Evolutionary conservation across 2,888 invertebrate species (phyloP), one percentile per base, ranked within the genome.

Genomic region (Apocheima hispidaria): DNA sequence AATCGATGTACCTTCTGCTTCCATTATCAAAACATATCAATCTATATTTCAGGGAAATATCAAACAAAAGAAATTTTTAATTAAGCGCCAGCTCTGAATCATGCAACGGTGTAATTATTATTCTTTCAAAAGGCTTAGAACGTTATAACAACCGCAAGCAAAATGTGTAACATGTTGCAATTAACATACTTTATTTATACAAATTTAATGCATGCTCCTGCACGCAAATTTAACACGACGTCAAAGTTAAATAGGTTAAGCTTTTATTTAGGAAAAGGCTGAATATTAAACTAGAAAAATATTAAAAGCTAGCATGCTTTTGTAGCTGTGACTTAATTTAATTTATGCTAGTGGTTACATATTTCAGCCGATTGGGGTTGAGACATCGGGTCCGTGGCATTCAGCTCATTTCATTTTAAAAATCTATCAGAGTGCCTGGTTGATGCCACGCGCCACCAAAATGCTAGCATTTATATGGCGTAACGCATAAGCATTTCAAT

Each of bases 211-310:
- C 44, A 44, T 28, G 44, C 44, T 44, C 9, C 16, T 28, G 28
- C 44, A 44, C 44, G 48, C 48, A 33, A 48, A 20, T 33, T 48
- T 48, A 12, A 48, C 20, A n/a, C n/a, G 48, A 30, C 33, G 18
- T 20, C 30, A 23, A 1, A 46, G 10, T 28, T 46, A 33, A 28
- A 16, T 33, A 33, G 33, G 33, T 48, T 20, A 48, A 48, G 12
- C 46, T 46, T 46, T 46, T 46, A n/a, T 30, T 28, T 33, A 30
- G 35, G 6, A 36, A 36, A 50, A 23, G 16, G 16, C 50, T 38
- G 36, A 23, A 21, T 41, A n/a, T 41, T 41, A 41, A 20, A 18
- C 9, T 38, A 10, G 3, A 20, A 38, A 41, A 41, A 41, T 18
- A 16, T 16, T 16, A 30, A 23, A 41, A 41, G n/a, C n/a, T 41